Percentiles rank a stretch among this genome's conserved stretches.
These are phyloP conservation scores for Onychomys torridus DNA, from an alignment of 2,797 vertebrate genomes.

Conservation along the genomic window DNA sequence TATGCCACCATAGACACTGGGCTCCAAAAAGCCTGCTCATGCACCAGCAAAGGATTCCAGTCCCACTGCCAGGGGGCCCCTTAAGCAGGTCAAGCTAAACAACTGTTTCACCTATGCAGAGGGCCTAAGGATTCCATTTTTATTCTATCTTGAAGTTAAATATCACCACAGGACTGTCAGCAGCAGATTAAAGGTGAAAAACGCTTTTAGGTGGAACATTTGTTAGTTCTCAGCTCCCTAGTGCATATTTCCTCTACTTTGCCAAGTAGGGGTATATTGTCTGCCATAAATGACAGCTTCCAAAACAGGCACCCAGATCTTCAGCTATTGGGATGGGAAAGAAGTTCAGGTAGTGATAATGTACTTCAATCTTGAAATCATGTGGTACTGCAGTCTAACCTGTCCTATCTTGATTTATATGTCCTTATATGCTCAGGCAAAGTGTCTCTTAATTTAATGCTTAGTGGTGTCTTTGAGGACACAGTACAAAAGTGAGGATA, in stretches of 20 bases:
- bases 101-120: too few relatives aligned
- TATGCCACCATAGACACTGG: too few relatives aligned
- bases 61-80: too few relatives aligned
- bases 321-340: not conserved
- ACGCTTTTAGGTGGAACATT: constrained; percentile 20
- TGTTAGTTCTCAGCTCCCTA: constrained; percentile 9
- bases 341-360: constrained; percentile 13
- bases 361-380: constrained; percentile 41
- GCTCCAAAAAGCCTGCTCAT: too few relatives aligned
- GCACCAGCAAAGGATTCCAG: too few relatives aligned
- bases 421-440: constrained; percentile 36
- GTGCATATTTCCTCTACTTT: constrained; percentile 1
- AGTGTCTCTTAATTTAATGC: constrained; percentile 68
- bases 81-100: too few relatives aligned
- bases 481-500: constrained; percentile 56
- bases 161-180: not conserved
- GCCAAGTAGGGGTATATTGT: not conserved
- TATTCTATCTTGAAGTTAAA: constrained; percentile 56
- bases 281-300: not conserved
- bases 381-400: not conserved
- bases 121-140: not conserved
- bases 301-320: not conserved
- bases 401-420: constrained; percentile 56
- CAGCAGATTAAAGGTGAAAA: constrained; percentile 23
- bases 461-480: constrained; percentile 67